Evolutionary conservation across 2,113 vertebrate genomes (phyloP), one percentile per base, ranked within the genome.

Genomic region (Trogon melanurus): DNA sequence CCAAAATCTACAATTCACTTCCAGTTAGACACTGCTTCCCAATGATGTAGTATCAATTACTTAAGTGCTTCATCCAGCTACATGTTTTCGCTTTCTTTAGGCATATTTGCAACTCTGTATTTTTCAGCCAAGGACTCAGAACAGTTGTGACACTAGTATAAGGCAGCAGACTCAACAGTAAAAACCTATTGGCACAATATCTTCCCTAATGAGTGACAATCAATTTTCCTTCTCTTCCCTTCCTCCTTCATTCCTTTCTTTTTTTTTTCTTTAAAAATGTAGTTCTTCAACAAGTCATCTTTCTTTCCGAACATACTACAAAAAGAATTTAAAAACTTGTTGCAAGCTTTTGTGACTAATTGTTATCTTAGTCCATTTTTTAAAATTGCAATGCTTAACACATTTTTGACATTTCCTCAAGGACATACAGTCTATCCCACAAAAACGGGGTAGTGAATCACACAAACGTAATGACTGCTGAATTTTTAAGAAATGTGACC

Each of bases 401-500:
- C 10, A 29, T 79, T 93, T 85, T 75, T 92, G n/a, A 72, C 32
- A 54, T 89, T 82, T 96, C 26, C 67, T 80, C 54, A 91, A 96
- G 78, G 50, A 21, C 83, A 91, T 32, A 3, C 6, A 41, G 22
- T 67, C 62, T 97, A 34, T 80, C 44, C 34, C 61, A 56, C 34
- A 88, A 51, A 94, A 93, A 38, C 10, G 80, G 20, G 9, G 16
- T 36, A 57, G 11, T 36, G 36, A 74, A 70, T 95, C 27, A 58
- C 95, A 72, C 73, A 76, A 94, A 69, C 23, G 83, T 94, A 93
- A 97, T 71, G 88, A 75, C 87, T 86, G 51, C 64, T 85, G 94
- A 88, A 71, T 95, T 94, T 97, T 98, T 74, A 96, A 97, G 91
- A 95, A 96, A 95, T 87, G 38, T 79, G 36, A 85, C 67, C 72